Evolutionary conservation across 1,140 invertebrate genomes (phyloP), one percentile per base, ranked within the genome.

Genomic region (Eurosta solidaginis): DNA sequence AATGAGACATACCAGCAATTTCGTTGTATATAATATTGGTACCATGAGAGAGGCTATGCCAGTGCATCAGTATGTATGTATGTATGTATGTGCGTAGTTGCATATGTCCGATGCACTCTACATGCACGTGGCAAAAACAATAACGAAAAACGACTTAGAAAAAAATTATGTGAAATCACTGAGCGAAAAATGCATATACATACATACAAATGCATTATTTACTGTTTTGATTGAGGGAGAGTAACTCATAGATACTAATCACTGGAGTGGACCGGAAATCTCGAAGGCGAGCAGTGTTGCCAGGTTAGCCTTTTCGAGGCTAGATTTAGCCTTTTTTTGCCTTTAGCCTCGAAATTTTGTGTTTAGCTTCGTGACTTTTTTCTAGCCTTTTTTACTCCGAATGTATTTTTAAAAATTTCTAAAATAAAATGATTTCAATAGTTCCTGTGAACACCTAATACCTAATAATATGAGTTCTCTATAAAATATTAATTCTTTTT

Each of bases 61-160:
- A 50, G n/a, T 74, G 27, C 49, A 27, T 36, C 2, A 73, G 44
- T 12, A 74, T 74, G 33, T 78, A 47, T 78, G 42, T 52, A 12
- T 74, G 77, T 29, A 20, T 73, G 44, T 78, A 27, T 78, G 45
- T 54, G 33, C 10, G 40, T 14, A 12, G n/a, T n/a, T n/a, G n/a
- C n/a, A n/a, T n/a, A n/a, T 12, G 76, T 54, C 7, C 27, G 50
- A 9, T 25, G 54, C 10, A 33, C 27, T 33, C 27, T 59, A n/a
- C 27, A 29, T 59, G 29, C 54, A 59, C 54, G 54, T 59, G 54
- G 73, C 73, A 29, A 74, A n/a, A 49, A 59, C 54, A 59, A 59
- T 59, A 59, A 59, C 50, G 9, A 47, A 74, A 74, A 74, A 29
- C 25, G 73, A 44, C 14, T 47, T 74, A 74, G 73, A 74, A 74